Conservation (phyloP, 1,140 invertebrate genomes). For the Pseudomyrmex gracilis region DNA sequence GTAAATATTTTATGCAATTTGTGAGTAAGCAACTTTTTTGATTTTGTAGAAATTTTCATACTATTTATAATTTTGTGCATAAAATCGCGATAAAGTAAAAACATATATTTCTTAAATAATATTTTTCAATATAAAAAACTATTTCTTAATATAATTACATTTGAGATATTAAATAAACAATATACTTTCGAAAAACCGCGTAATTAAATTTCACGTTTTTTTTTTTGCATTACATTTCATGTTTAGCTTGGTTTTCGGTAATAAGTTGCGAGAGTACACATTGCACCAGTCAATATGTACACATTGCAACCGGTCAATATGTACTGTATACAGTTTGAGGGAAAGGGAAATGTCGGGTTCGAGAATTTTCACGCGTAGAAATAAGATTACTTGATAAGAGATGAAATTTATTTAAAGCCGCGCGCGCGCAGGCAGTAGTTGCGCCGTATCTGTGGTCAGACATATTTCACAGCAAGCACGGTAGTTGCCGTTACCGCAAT, state of each 20-base stretch:
- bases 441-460: neutral
- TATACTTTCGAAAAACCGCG: neutral
- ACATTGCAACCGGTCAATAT: too few species aligned
- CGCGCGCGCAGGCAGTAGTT: conserved; percentile 28
- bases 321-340: neutral
- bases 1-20: neutral
- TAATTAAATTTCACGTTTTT: too few species aligned
- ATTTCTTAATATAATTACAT: neutral
- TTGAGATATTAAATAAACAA: neutral
- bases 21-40: too few species aligned
- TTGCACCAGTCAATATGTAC: too few species aligned
- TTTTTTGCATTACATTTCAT: too few species aligned
- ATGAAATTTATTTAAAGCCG: conserved; percentile 33
- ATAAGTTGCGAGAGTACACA: too few species aligned
- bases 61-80: too few species aligned
- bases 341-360: conserved; percentile 13
- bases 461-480: conserved; percentile 32
- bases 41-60: too few species aligned
- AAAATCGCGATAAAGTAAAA: too few species aligned
- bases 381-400: conserved; percentile 25
- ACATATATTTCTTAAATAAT: too few species aligned
- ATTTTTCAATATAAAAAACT: too few species aligned
- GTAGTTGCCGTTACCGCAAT: conserved; percentile 46
- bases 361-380: conserved; percentile 8
- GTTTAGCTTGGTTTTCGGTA: too few species aligned